Evolutionary conservation across 2,797 vertebrate genomes (phyloP).

Genomic region (Lagodon rhomboides): DNA sequence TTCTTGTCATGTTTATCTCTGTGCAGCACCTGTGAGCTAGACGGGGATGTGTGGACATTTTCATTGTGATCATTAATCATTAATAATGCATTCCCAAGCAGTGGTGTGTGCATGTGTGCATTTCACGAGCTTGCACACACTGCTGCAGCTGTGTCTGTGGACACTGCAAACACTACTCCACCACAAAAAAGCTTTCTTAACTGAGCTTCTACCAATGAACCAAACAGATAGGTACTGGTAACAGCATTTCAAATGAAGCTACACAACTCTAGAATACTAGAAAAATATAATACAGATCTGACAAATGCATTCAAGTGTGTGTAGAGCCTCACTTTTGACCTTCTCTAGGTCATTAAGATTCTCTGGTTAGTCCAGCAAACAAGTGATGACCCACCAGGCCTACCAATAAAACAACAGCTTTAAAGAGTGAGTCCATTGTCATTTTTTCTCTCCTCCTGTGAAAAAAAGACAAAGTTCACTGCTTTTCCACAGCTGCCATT

Average conservation of each 20-base stretch:
- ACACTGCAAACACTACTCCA: constrained; percentile 5
- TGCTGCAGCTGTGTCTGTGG: constrained; percentile 15
- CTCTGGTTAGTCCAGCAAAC: not conserved
- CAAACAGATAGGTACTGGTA: not conserved
- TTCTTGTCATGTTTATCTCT: constrained; percentile 73
- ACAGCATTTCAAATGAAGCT: not conserved
- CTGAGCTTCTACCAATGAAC: not conserved
- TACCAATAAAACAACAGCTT: not conserved
- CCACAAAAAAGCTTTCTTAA: not conserved
- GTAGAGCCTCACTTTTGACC: not conserved
- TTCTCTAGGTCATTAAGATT: not conserved
- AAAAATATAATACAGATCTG: not conserved
- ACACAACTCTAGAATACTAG: not conserved
- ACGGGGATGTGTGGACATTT: constrained; percentile 50
- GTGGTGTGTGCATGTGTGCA: constrained; percentile 1
- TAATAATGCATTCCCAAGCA: constrained; percentile 57
- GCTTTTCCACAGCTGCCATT: constrained; percentile 3
- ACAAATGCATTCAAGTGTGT: too few species aligned
- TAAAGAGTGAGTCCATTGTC: not conserved
- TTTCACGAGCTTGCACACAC: constrained; percentile 13
- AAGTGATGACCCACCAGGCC: not conserved
- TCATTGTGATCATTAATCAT: constrained; percentile 68
- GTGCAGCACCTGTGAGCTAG: constrained; percentile 68
- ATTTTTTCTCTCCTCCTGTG: not conserved
- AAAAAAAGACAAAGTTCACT: not conserved